Evolutionary conservation across 2,888 invertebrate genomes (phyloP).

Genomic region (Danaus chrysippus): DNA sequence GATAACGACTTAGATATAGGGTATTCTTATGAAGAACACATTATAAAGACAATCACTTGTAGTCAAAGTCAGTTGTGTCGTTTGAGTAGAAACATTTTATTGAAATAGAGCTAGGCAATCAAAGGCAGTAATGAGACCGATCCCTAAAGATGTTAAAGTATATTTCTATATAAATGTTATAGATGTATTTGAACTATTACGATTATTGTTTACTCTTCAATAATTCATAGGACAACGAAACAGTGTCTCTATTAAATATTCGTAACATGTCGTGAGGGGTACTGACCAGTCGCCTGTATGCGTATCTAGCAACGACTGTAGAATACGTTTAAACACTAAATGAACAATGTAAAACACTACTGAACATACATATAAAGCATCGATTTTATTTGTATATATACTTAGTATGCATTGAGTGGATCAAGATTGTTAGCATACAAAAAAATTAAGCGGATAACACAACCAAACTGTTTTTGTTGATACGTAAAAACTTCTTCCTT

Average conservation of each 20-base stretch:
- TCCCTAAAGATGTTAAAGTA: too few species aligned
- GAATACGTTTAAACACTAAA: slow-evolving; percentile 13
- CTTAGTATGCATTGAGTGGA: background rate
- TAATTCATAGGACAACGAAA: slow-evolving; percentile 31
- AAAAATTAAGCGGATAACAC: slow-evolving; percentile 6
- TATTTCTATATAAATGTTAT: too few species aligned
- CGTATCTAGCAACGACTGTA: slow-evolving; percentile 13
- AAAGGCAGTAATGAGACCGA: too few species aligned
- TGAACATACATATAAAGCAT: slow-evolving; percentile 1
- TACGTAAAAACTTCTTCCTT: slow-evolving; percentile 4
- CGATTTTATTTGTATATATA: background rate
- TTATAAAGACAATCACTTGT: background rate
- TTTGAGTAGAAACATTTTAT: background rate
- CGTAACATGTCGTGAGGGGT: slow-evolving; percentile 32
- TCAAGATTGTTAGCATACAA: background rate
- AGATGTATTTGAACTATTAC: background rate
- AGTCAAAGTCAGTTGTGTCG: background rate
- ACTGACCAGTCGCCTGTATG: slow-evolving; percentile 29
- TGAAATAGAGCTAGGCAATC: background rate
- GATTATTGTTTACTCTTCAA: slow-evolving; percentile 27
- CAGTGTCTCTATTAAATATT: slow-evolving; percentile 31
- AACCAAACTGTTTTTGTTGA: slow-evolving; percentile 9
- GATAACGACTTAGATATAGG: slow-evolving; percentile 43
- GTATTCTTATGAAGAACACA: slow-evolving; percentile 1
- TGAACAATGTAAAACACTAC: background rate